Conservation (phyloP, 2,888 invertebrate species). For the Drosophila rubida region DNA sequence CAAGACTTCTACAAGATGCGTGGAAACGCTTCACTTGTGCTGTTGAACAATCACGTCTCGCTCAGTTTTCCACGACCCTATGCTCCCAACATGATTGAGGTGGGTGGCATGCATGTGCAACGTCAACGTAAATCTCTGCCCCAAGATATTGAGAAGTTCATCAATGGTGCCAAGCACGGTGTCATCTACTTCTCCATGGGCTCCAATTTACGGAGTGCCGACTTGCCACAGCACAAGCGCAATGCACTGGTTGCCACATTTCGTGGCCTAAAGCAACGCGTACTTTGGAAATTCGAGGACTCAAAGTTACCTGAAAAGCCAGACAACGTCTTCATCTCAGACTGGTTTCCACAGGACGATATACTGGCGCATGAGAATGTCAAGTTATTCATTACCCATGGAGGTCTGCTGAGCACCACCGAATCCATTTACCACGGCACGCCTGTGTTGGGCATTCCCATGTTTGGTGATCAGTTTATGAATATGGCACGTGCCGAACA, state of each 20-base stretch:
- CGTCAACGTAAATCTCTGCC: conserved; percentile 75
- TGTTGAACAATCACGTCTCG: conserved; percentile 82
- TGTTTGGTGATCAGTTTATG: conserved; percentile 86
- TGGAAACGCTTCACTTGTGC: conserved; percentile 72
- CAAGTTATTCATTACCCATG: conserved; percentile 85
- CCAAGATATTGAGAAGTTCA: conserved; percentile 81
- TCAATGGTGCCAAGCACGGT: conserved; percentile 84
- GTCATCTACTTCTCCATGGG: conserved; percentile 86
- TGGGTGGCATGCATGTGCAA: conserved; percentile 84
- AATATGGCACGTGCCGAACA: conserved; percentile 85
- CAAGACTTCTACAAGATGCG: conserved; percentile 62
- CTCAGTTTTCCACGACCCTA: conserved; percentile 82
- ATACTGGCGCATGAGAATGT: conserved; percentile 85
- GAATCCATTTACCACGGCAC: conserved; percentile 86
- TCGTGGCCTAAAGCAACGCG: conserved; percentile 81
- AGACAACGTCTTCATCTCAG: conserved; percentile 82
- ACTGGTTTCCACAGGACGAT: conserved; percentile 86
- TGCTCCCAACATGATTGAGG: conserved; percentile 84
- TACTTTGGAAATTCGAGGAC: conserved; percentile 85
- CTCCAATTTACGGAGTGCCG: conserved; percentile 79
- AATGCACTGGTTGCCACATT: conserved; percentile 72
- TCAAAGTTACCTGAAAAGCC: conserved; percentile 75
- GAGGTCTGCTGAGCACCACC: conserved; percentile 85
- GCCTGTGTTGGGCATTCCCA: conserved; percentile 86
- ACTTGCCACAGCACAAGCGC: conserved; percentile 70